Percentiles rank a stretch among this genome's conserved stretches.
These are phyloP conservation scores for Eulemur rubriventer DNA, from an alignment of 2,797 vertebrate species.

Conservation along the genomic window DNA sequence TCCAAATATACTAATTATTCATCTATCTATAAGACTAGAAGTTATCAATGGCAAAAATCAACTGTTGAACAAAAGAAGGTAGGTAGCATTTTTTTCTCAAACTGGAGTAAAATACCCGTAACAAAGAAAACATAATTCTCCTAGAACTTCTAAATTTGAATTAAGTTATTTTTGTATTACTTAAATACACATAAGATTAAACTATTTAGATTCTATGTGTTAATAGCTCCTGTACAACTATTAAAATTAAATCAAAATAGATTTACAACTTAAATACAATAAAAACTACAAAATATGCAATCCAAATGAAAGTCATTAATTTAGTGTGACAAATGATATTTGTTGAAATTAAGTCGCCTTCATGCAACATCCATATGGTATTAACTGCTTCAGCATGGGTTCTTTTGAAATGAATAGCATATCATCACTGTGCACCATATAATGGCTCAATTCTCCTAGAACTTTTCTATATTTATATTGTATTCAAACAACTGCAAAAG, in stretches of 20 bases:
- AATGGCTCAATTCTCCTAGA: not conserved
- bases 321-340: not conserved
- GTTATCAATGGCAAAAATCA: slow-evolving; percentile 19
- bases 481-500: not conserved
- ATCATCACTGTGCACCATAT: not conserved
- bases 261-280: slow-evolving; percentile 16
- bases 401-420: not conserved
- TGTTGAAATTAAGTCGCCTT: not conserved
- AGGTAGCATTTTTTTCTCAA: not conserved
- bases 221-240: not conserved
- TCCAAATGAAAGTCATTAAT: not conserved
- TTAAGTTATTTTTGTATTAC: not conserved
- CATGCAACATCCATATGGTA: not conserved
- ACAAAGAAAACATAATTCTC: not conserved
- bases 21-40: not conserved
- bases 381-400: not conserved
- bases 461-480: not conserved
- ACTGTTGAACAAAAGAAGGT: not conserved
- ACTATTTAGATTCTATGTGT: not conserved
- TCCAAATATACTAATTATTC: not conserved
- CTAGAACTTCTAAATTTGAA: not conserved
- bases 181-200: slow-evolving; percentile 20
- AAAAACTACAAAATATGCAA: slow-evolving; percentile 4
- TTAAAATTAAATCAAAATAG: slow-evolving; percentile 7
- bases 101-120: not conserved